A percentile compares a stretch with the other conserved stretches of the same genome.
Conservation (phyloP, 2,113 vertebrate genomes). For the Paedocypris sp. region DNA sequence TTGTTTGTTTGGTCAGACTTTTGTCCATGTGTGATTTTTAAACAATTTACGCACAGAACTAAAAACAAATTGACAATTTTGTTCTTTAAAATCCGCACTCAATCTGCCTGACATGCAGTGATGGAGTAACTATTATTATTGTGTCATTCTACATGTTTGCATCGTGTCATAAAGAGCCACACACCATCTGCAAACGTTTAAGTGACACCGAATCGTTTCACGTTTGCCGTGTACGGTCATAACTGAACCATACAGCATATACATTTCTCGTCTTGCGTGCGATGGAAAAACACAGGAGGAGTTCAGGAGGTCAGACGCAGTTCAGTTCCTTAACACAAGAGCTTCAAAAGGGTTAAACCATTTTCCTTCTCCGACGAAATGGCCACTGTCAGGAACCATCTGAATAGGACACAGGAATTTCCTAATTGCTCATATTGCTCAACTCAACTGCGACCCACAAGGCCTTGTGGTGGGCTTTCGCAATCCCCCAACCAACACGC, state of each 20-base stretch:
- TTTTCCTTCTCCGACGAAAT: constrained; percentile 23
- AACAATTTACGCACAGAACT: too few species aligned
- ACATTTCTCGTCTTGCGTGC: constrained; percentile 8
- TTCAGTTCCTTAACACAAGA: constrained; percentile 26
- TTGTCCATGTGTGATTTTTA: too few species aligned
- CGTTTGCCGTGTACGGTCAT: background rate
- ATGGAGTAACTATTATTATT: too few species aligned
- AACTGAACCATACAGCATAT: constrained; percentile 9
- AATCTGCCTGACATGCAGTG: too few species aligned
- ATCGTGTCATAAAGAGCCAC: background rate
- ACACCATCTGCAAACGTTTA: constrained; percentile 1
- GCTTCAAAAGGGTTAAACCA: background rate
- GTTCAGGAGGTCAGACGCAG: constrained; percentile 38
- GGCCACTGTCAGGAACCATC: constrained; percentile 21
- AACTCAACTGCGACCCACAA: constrained; percentile 32
- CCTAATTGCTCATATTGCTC: constrained; percentile 41
- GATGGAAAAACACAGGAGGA: constrained; percentile 19
- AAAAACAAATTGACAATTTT: too few species aligned
- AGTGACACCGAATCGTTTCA: background rate
- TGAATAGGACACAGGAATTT: constrained; percentile 38
- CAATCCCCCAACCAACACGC: constrained; percentile 22
- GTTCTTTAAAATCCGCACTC: too few species aligned
- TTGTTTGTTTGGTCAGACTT: background rate
- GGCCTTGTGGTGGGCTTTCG: constrained; percentile 29
- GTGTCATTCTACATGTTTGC: too few species aligned